Evolutionary conservation across 1,140 invertebrate species (phyloP), one percentile per base, ranked within the genome.

Genomic region (Stegodyphus dumicola): DNA sequence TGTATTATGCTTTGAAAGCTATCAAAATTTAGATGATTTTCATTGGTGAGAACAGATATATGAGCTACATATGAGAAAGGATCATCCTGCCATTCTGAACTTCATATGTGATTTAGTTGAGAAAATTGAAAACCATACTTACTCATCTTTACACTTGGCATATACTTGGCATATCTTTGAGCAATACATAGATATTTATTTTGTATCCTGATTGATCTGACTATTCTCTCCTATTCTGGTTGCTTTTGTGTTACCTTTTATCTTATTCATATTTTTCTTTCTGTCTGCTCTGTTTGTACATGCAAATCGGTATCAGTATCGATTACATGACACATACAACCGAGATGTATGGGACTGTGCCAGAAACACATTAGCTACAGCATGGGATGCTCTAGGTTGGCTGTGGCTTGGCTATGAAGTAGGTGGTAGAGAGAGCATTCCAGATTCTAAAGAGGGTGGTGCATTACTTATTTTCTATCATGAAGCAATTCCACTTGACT

Each of bases 361-460:
- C 0, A 91, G 95, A 17, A 94, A 96, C 89, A 94, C 95, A 15
- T 93, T 97, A n/a, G 95, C 95, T 85, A 95, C 94, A 4, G 90
- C 98, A 70, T 99, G 97, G 97, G 96, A 98, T 93, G 96, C 95
- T 4, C 96, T 98, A 90, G 97, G 96, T 0, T 95, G 95, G 93
- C 94, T 99, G 75, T 98, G 96, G 95, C 96, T 98, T 92, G 96
- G 97, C 33, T 99, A 99, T 91, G 98, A 99, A 91, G 93, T 99
- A 70, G 92, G 93, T 75, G 98, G 98, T 0, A 87, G 99, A 67
- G 96, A 99, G 90, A 97, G 99, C 90, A 94, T 99, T 84, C 98
- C 98, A 4, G 92, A 94, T 17, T 69, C 69, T 11, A 76, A 76
- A 69, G 91, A 93, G 78, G 94, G 95, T 9, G 94, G 96, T 87